phyloP scores from a whole-genome alignment of 2,888 invertebrate genomes.

The Agelastica alni region DNA sequence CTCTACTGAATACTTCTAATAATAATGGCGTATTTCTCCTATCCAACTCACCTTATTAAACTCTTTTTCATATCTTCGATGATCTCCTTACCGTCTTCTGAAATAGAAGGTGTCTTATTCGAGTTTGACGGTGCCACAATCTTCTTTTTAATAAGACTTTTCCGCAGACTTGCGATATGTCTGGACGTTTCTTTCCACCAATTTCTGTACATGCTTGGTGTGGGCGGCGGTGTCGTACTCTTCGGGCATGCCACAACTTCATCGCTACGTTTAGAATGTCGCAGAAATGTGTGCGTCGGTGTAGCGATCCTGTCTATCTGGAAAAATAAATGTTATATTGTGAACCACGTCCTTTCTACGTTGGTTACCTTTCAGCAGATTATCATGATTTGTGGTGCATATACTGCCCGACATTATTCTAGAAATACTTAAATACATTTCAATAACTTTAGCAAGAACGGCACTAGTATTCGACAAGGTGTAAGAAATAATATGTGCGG shows the following conservation, averaged over 20 bases:
- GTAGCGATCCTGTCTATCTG: conserved; percentile 69
- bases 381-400: background rate
- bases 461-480: too few species aligned
- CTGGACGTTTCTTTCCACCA: conserved; percentile 55
- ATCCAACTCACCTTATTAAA: background rate
- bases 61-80: conserved; percentile 29
- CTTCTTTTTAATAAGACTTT: conserved; percentile 49
- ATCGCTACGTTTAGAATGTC: conserved; percentile 53
- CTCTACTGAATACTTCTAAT: too few species aligned
- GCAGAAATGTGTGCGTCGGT: conserved; percentile 68
- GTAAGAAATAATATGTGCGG: too few species aligned
- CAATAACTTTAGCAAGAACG: too few species aligned
- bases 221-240: conserved; percentile 30
- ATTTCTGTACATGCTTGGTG: conserved; percentile 45
- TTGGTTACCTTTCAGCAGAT: background rate
- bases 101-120: background rate
- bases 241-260: conserved; percentile 40
- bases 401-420: too few species aligned
- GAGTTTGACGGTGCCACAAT: conserved; percentile 38
- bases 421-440: too few species aligned
- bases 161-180: conserved; percentile 49
- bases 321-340: conserved; percentile 24
- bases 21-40: too few species aligned
- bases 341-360: background rate
- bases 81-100: background rate